A percentile compares a stretch with the other conserved stretches of the same genome.
Conservation (phyloP, 2,888 invertebrate genomes). For the Lutraria lutraria region DNA sequence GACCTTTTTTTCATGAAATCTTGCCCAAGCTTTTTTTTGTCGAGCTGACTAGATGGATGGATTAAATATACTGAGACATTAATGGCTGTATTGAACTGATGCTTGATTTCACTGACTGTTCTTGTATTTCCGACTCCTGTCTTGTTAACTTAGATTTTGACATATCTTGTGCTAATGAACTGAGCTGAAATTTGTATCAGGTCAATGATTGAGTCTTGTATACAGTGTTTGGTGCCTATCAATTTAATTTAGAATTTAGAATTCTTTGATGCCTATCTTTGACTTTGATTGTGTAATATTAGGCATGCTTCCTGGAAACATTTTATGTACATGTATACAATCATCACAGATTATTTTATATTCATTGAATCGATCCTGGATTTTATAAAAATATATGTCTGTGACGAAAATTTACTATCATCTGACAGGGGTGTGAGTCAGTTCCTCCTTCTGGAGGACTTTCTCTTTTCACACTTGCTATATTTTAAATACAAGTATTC, state of each 20-base stretch:
- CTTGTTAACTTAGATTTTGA: constrained; percentile 6
- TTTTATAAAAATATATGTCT: no score
- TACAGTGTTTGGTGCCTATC: not conserved
- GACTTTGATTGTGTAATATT: no score
- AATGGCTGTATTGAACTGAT: not conserved
- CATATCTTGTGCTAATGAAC: constrained; percentile 11
- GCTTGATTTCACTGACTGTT: not conserved
- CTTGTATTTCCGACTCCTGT: constrained; percentile 15
- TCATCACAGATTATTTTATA: no score
- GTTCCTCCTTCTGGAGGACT: no score
- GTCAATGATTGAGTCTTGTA: not conserved
- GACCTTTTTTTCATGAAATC: not conserved
- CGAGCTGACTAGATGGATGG: not conserved
- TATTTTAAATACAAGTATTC: no score
- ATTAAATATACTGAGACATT: constrained; percentile 1
- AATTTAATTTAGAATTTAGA: constrained; percentile 8
- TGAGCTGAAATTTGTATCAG: not conserved
- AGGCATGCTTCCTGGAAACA: no score
- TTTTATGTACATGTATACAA: no score
- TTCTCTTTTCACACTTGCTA: no score
- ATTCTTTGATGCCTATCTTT: no score
- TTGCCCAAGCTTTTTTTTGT: not conserved
- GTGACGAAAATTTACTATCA: no score
- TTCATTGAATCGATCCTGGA: no score
- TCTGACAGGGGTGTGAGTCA: no score